These are phyloP conservation scores for Rhinogobio ventralis DNA, from an alignment of 2,797 vertebrate species.

Conservation along the genomic window DNA sequence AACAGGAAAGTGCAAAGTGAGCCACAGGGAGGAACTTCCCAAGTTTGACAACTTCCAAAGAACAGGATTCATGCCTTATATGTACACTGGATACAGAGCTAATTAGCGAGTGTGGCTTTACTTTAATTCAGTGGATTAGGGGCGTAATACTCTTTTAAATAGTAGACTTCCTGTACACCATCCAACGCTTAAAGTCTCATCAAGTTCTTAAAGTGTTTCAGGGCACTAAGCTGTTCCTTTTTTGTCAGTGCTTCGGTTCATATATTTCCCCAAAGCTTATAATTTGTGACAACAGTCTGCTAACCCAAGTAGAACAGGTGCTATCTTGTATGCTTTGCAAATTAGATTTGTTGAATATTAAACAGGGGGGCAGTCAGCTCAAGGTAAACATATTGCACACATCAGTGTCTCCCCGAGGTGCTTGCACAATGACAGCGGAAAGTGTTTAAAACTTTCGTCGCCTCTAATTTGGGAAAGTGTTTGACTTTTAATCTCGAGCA, in stretches of 20 bases:
- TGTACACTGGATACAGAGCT: conserved; percentile 22
- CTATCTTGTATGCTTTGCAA: conserved; percentile 50
- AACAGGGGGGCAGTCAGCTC: conserved; percentile 41
- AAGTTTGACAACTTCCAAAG: neutral
- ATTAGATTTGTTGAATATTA: conserved; percentile 54
- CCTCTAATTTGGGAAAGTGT: conserved; percentile 28
- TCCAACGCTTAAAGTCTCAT: conserved; percentile 10
- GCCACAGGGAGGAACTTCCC: conserved; percentile 10
- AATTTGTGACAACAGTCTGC: conserved; percentile 51
- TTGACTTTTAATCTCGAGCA: conserved; percentile 48
- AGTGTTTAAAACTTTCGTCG: conserved; percentile 43
- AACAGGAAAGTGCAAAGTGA: conserved; percentile 11
- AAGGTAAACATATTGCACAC: conserved; percentile 53
- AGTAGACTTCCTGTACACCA: conserved; percentile 29
- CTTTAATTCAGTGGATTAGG: conserved; percentile 37
- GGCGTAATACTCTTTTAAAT: conserved; percentile 19
- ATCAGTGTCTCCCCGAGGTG: conserved; percentile 43
- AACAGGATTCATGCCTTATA: neutral
- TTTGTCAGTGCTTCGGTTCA: conserved; percentile 28
- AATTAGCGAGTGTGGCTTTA: conserved; percentile 21
- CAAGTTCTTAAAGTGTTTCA: conserved; percentile 39
- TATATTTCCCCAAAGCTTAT: conserved; percentile 44
- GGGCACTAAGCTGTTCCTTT: conserved; percentile 29
- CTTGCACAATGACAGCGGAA: conserved; percentile 21
- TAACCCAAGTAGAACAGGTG: conserved; percentile 50